A percentile compares a stretch with the other conserved stretches of the same genome.
Conservation (phyloP, 1,140 invertebrate species). For the Conus betulinus region DNA sequence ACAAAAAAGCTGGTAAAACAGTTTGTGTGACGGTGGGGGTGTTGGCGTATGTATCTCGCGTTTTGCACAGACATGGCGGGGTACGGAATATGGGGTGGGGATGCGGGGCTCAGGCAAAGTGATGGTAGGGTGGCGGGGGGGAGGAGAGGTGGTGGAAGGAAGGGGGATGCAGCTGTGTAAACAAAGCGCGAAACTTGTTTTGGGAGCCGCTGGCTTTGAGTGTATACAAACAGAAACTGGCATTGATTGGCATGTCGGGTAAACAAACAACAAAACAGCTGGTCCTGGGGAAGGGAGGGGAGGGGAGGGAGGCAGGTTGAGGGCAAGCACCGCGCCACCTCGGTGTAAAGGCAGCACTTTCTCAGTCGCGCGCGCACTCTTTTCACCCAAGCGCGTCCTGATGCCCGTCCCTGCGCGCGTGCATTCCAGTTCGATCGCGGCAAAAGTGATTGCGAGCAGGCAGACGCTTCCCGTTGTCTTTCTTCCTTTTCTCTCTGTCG, state of each 20-base stretch:
- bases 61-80: conserved; percentile 12
- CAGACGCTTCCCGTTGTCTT: no score
- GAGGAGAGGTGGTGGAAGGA: background rate
- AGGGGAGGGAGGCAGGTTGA: background rate
- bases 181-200: conserved; percentile 21
- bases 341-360: background rate
- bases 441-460: no score
- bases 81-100: background rate
- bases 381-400: background rate
- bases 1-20: background rate
- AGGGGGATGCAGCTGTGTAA: conserved; percentile 28
- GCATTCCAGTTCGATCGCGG: no score
- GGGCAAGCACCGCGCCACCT: background rate
- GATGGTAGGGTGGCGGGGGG: background rate
- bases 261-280: conserved; percentile 34
- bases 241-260: conserved; percentile 33
- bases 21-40: background rate
- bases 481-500: background rate
- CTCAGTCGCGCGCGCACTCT: background rate
- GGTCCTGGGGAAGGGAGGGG: background rate
- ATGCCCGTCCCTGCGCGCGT: background rate
- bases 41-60: background rate
- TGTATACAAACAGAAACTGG: conserved; percentile 33
- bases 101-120: background rate
- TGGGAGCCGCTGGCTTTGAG: conserved; percentile 20